phyloP scores from a whole-genome alignment of 1,140 invertebrate genomes.

The Zeugodacus cucurbitae region DNA sequence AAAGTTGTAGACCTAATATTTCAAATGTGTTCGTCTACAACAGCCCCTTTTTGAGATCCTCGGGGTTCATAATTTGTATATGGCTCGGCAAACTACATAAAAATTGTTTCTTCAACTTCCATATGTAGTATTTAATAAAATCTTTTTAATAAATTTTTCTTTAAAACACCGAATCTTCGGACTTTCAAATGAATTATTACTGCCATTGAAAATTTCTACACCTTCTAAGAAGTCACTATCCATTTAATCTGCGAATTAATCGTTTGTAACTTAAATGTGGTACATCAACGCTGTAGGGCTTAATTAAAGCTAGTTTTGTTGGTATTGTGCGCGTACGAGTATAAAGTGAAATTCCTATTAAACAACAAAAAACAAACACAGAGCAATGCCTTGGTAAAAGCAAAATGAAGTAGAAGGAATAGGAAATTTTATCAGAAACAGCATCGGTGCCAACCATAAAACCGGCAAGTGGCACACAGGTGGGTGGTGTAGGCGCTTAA shows the following conservation, averaged over 20 bases:
- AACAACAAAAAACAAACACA: background rate
- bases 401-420: background rate
- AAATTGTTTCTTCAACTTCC: too few species aligned
- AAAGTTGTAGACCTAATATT: too few species aligned
- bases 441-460: background rate
- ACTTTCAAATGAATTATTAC: too few species aligned
- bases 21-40: too few species aligned
- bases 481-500: background rate
- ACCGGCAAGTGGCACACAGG: background rate
- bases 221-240: background rate
- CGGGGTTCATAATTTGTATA: too few species aligned
- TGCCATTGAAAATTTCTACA: too few species aligned
- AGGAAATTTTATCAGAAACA: background rate
- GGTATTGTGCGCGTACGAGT: background rate
- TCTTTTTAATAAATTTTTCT: too few species aligned
- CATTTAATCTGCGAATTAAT: background rate
- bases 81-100: too few species aligned
- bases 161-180: too few species aligned
- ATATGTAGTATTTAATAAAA: too few species aligned
- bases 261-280: background rate
- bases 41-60: too few species aligned
- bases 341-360: background rate
- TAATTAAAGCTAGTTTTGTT: conserved; percentile 25
- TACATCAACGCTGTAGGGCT: background rate
- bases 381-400: background rate